These are phyloP conservation scores for Microplitis deprimator DNA, from an alignment of 2,888 invertebrate species.

Conservation along the genomic window DNA sequence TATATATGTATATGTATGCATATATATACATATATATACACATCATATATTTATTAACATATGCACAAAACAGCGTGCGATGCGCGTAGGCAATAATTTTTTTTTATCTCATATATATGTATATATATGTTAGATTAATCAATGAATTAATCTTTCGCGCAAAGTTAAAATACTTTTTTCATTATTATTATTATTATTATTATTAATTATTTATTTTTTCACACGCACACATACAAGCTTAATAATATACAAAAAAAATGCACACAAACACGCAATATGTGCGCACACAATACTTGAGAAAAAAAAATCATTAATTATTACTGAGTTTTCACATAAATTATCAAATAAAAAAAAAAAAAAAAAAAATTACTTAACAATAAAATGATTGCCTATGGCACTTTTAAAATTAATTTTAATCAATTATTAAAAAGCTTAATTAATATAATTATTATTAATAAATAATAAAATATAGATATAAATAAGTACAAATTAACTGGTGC, in stretches of 20 bases:
- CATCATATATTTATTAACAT: conserved; percentile 51
- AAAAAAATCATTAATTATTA: too few relatives aligned
- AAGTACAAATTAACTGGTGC: background rate
- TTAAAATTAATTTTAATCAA: background rate
- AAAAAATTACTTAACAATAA: background rate
- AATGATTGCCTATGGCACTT: background rate
- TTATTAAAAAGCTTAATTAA: conserved; percentile 52
- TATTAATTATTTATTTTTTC: conserved; percentile 34
- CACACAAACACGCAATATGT: background rate
- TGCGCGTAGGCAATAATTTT: conserved; percentile 45
- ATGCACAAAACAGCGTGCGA: conserved; percentile 55
- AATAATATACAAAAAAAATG: conserved; percentile 18
- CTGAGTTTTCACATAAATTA: background rate
- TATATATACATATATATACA: conserved; percentile 32
- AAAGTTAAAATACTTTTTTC: conserved; percentile 13
- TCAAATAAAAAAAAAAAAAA: background rate
- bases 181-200: conserved; percentile 38
- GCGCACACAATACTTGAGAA: background rate
- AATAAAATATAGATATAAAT: conserved; percentile 52
- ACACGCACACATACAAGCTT: conserved; percentile 1
- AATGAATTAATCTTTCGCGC: conserved; percentile 8
- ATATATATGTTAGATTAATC: conserved; percentile 16
- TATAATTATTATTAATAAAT: conserved; percentile 49
- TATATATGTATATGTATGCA: conserved; percentile 41
- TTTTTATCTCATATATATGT: conserved; percentile 26